phyloP scores from a whole-genome alignment of 1,140 invertebrate genomes.

The Metaphire vulgaris region DNA sequence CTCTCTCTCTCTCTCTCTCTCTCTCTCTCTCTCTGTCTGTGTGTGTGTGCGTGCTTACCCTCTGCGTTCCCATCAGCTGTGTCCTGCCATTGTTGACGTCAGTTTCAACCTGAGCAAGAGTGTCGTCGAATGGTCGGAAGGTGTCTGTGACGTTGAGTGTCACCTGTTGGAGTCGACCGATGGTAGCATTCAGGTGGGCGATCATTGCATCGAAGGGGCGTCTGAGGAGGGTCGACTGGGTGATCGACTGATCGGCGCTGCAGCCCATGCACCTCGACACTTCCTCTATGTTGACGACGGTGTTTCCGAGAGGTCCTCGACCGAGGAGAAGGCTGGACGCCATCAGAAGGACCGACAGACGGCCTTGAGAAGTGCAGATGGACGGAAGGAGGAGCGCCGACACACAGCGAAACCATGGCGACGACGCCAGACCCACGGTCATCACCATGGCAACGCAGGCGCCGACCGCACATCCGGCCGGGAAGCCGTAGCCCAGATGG shows the following conservation, averaged over 20 bases:
- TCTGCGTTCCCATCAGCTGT: constrained; percentile 8
- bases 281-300: constrained; percentile 25
- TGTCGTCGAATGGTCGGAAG: constrained; percentile 19
- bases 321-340: constrained; percentile 24
- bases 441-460: constrained; percentile 4
- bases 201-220: constrained; percentile 30
- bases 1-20: too few relatives aligned
- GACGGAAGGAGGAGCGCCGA: constrained; percentile 27
- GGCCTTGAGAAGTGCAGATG: constrained; percentile 20
- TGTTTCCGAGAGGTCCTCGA: constrained; percentile 23
- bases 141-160: constrained; percentile 12
- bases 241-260: constrained; percentile 25
- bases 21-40: too few relatives aligned
- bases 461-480: neutral
- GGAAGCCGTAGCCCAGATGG: constrained; percentile 24
- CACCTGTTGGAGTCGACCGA: constrained; percentile 15
- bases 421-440: constrained; percentile 19
- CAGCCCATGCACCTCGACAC: constrained; percentile 29
- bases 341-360: constrained; percentile 18
- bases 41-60: neutral
- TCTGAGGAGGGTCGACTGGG: constrained; percentile 22
- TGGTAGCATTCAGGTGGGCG: constrained; percentile 24
- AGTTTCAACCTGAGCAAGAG: constrained; percentile 11
- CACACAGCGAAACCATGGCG: constrained; percentile 15
- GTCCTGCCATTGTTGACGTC: constrained; percentile 19